Evolutionary conservation across 2,113 vertebrate genomes (phyloP).

Genomic region (Morone chrysops): DNA sequence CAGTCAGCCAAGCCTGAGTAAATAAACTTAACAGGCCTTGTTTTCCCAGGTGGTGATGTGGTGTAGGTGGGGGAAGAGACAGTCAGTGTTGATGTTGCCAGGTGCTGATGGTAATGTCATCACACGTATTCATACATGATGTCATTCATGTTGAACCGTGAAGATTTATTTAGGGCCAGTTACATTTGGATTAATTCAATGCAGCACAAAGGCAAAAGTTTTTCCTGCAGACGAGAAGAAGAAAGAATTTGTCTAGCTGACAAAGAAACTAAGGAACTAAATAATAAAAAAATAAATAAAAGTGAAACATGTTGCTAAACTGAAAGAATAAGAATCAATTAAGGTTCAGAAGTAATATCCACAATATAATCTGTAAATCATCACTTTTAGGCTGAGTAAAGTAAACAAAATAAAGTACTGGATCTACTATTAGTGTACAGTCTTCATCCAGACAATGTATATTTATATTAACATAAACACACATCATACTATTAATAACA

Average conservation of each 20-base stretch:
- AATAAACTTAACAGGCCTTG: constrained; percentile 49
- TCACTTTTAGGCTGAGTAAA: neutral
- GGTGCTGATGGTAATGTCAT: constrained; percentile 45
- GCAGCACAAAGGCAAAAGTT: neutral
- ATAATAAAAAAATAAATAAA: no score
- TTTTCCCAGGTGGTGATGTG: constrained; percentile 69
- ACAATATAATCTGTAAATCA: neutral
- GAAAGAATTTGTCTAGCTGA: no score
- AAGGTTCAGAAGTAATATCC: no score
- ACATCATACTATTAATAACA: neutral
- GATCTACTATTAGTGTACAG: neutral
- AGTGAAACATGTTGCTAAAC: no score
- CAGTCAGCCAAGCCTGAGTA: constrained; percentile 29
- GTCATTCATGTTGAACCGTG: constrained; percentile 41
- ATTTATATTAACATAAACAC: neutral
- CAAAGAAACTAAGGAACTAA: neutral
- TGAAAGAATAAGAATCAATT: no score
- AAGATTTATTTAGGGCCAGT: neutral
- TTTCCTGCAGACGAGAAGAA: no score
- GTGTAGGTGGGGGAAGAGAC: constrained; percentile 35
- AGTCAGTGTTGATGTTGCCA: constrained; percentile 30
- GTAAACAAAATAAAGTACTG: neutral
- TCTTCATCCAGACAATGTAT: neutral
- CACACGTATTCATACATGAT: neutral
- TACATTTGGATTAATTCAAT: neutral